Conservation (phyloP, 1,140 invertebrate genomes). For the Eriocheir sinensis region DNA sequence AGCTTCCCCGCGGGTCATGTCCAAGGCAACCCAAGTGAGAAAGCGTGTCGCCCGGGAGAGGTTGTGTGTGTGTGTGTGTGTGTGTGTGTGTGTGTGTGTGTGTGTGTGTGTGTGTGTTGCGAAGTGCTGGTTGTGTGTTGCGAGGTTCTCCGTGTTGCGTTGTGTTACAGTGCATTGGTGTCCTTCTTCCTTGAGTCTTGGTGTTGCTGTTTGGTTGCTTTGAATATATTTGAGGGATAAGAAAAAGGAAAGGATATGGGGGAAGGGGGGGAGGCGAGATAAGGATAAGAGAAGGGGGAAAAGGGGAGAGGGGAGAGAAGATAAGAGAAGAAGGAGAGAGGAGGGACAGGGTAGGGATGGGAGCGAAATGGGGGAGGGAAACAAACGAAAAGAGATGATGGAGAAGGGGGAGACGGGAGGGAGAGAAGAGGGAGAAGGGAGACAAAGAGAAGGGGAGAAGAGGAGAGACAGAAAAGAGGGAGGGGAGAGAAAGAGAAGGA, state of each 20-base stretch:
- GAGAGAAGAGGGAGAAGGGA: no score
- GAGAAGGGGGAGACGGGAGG: not conserved
- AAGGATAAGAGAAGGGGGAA: no score
- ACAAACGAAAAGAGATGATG: not conserved
- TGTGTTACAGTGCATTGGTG: not conserved
- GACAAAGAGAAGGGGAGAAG: no score
- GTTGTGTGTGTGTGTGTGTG: no score
- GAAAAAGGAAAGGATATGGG: not conserved
- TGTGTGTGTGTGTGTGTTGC: no score
- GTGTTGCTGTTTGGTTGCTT: not conserved
- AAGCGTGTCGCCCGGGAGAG: not conserved
- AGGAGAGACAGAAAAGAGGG: no score
- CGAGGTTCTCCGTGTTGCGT: no score
- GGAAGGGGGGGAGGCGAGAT: not conserved
- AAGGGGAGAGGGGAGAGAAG: no score
- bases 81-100: no score
- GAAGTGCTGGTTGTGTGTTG: no score
- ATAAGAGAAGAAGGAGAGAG: no score
- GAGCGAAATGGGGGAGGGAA: not conserved
- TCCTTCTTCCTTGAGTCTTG: not conserved
- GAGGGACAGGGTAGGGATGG: not conserved
- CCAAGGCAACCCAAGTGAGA: not conserved
- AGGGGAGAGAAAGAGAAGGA: no score
- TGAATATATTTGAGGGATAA: not conserved
- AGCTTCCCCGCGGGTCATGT: not conserved